A percentile compares a stretch with the other conserved stretches of the same genome.
phyloP scores from a whole-genome alignment of 2,113 vertebrate genomes.

The Cygnus atratus region DNA sequence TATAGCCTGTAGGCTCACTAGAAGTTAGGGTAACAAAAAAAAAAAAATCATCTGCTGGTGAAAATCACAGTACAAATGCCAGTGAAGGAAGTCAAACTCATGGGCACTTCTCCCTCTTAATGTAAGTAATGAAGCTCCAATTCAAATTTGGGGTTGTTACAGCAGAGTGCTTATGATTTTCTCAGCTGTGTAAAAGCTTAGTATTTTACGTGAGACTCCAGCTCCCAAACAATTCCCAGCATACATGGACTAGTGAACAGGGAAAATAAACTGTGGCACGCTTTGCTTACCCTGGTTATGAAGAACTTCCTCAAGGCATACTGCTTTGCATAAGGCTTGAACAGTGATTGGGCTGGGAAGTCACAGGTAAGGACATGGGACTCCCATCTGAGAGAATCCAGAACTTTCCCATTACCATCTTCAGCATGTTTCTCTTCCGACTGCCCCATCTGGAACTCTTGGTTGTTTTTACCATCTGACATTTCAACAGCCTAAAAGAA shows the following conservation, averaged over 20 bases:
- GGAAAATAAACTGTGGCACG: not conserved
- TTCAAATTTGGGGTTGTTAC: not conserved
- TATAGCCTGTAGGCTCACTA: not conserved
- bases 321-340: constrained; percentile 29
- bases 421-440: constrained; percentile 17
- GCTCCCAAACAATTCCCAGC: not conserved
- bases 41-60: not conserved
- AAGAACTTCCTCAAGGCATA: constrained; percentile 57
- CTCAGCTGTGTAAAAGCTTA: not conserved
- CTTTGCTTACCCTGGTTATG: constrained; percentile 50
- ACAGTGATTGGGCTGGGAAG: not conserved
- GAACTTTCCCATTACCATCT: not conserved
- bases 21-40: not conserved
- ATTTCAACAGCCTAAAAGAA: constrained; percentile 67
- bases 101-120: not conserved
- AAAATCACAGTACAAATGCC: not conserved
- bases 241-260: not conserved
- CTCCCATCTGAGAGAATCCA: not conserved
- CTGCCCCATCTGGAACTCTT: constrained; percentile 64
- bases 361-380: not conserved
- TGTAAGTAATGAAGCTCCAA: not conserved
- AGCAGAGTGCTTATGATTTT: not conserved
- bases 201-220: not conserved
- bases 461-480: constrained; percentile 52
- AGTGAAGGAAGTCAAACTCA: not conserved